A percentile compares a stretch with the other conserved stretches of the same genome.
Conservation (phyloP, 2,888 invertebrate genomes). For the Xanthorhoe spadicearia region DNA sequence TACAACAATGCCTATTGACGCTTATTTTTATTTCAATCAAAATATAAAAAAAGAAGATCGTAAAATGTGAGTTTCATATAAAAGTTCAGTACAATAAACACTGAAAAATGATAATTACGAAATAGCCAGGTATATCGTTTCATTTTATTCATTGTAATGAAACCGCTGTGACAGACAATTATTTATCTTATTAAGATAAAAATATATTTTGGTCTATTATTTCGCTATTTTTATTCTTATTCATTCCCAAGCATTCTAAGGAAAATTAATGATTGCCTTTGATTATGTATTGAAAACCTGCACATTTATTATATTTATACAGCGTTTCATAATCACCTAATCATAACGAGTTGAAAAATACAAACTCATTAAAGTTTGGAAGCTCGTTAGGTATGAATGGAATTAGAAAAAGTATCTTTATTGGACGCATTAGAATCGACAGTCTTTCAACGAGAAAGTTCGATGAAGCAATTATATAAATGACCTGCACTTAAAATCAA, state of each 20-base stretch:
- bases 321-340: constrained; percentile 49
- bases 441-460: constrained; percentile 74
- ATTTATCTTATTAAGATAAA: neutral
- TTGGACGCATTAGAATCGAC: constrained; percentile 72
- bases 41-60: no score
- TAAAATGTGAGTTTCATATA: no score
- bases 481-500: constrained; percentile 77
- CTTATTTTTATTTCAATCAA: no score
- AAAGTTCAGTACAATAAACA: no score
- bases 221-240: neutral
- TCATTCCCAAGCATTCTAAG: neutral
- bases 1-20: no score
- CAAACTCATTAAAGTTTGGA: constrained; percentile 55
- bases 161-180: neutral
- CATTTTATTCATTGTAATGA: no score
- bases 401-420: constrained; percentile 69
- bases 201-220: neutral
- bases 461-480: constrained; percentile 80
- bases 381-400: constrained; percentile 63
- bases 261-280: neutral
- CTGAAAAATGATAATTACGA: no score
- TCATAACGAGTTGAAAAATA: constrained; percentile 51
- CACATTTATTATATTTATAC: constrained; percentile 7
- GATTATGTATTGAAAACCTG: constrained; percentile 4
- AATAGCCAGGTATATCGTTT: no score